Evolutionary conservation across 2,888 invertebrate genomes (phyloP), one percentile per base, ranked within the genome.

Genomic region (Bugulina stolonifera): DNA sequence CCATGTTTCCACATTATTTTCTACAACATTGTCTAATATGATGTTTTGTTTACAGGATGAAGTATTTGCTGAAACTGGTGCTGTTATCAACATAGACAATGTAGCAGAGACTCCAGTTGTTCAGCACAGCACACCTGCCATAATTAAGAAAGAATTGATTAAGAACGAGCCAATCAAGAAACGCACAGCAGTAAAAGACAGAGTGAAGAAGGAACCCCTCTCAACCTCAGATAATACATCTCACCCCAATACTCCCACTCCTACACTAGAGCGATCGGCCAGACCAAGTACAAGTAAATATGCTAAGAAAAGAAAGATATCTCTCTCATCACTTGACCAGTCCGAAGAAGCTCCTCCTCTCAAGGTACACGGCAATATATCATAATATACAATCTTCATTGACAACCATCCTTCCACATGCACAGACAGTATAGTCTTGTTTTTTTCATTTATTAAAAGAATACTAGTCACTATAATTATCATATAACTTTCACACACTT

Each of bases 41-140:
- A n/a, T n/a, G n/a, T n/a, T n/a, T n/a, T n/a, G n/a, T n/a, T 43
- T 27, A 14, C 32, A 64, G 64, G 64, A 64, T 64, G 64, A 64
- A 32, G 27, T 64, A 32, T 64, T 64, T 34, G 34, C 64, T 2
- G 32, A 22, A 2, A 64, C 64, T 32, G 64, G 64, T 14, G 27
- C 64, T 27, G 64, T 64, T 64, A 57, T 57, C 14, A 25, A 57
- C 57, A 64, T 64, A 14, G 64, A 64, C 18, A 10, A 10, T 43
- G 43, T 5, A 10, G 43, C 10, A 43, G 43, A 5, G 5, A 43
- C 43, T 43, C 5, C 5, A 18, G 18, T 10, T 5, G 43, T 10
- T 10, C 43, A 43, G 43, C 43, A 43, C 43, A 43, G 43, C 43
- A 10, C 43, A 43, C n/a, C n/a, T n/a, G n/a, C n/a, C n/a, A n/a